phyloP scores from a whole-genome alignment of 1,140 invertebrate species.

The Philotrypesis tridentata region DNA sequence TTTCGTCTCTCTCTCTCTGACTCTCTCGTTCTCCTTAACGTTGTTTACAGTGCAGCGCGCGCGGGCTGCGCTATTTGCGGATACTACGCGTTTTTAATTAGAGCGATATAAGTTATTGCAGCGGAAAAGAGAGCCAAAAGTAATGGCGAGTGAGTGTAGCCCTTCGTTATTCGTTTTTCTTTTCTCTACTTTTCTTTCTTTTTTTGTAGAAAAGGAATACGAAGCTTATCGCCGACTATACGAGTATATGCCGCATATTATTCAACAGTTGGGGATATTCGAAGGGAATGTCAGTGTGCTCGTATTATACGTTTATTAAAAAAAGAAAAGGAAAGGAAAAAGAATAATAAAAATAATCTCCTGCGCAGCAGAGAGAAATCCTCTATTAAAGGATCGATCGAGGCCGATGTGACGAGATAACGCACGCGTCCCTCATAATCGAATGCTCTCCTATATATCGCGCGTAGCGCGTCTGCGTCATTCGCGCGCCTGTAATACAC shows the following conservation, averaged over 20 bases:
- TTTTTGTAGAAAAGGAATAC: not conserved
- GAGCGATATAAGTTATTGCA: slow-evolving; percentile 22
- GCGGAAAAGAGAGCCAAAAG: not conserved
- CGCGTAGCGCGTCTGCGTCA: not conserved
- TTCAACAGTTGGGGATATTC: not conserved
- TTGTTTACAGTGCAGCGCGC: not conserved
- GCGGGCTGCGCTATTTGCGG: not conserved
- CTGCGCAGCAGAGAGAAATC: not conserved
- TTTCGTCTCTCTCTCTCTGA: not conserved
- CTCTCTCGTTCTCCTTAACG: not conserved
- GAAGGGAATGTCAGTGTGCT: not conserved
- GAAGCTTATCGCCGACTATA: not conserved
- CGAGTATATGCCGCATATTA: not conserved
- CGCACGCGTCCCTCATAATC: slow-evolving; percentile 29
- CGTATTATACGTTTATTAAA: not conserved
- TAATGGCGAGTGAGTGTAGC: not conserved
- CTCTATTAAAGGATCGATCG: slow-evolving; percentile 22
- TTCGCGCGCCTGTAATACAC: not conserved
- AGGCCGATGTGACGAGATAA: slow-evolving; percentile 26
- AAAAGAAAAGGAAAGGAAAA: not conserved
- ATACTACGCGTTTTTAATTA: slow-evolving; percentile 47
- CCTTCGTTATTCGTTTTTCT: too few relatives aligned
- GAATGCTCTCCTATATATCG: slow-evolving; percentile 14
- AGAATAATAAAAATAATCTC: too few relatives aligned
- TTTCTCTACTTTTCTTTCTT: too few relatives aligned